phyloP scores from a whole-genome alignment of 2,797 vertebrate species.

The Australoheros facetus region DNA sequence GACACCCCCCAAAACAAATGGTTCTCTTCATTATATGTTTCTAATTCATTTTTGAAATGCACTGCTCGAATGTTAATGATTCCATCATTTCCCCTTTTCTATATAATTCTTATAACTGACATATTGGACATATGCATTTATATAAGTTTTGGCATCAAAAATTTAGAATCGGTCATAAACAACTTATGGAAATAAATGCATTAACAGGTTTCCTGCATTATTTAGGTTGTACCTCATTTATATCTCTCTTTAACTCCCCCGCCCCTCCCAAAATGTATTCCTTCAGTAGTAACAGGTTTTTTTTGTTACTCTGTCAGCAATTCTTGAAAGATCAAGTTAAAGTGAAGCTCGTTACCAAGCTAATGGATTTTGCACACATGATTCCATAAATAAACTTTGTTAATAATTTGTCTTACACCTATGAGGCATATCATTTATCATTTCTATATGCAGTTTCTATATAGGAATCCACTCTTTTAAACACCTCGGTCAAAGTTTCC shows the following conservation, averaged over 20 bases:
- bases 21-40: not conserved
- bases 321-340: not conserved
- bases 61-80: not conserved
- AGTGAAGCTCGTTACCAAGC: not conserved
- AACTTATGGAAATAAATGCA: not conserved
- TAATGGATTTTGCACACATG: not conserved
- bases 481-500: conserved; percentile 2
- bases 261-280: not conserved
- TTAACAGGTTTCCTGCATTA: not conserved
- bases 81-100: no score
- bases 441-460: not conserved
- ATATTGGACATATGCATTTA: not conserved
- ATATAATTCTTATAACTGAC: not conserved
- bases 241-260: not conserved
- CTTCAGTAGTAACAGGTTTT: not conserved
- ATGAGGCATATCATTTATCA: not conserved
- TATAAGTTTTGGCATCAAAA: not conserved
- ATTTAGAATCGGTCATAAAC: not conserved
- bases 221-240: not conserved
- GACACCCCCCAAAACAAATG: not conserved
- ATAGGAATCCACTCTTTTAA: conserved; percentile 5
- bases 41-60: not conserved
- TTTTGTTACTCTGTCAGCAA: not conserved
- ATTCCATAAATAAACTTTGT: not conserved
- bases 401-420: not conserved